These are phyloP conservation scores for Chymomyza fuscimana DNA, from an alignment of 2,888 invertebrate genomes.

Conservation along the genomic window DNA sequence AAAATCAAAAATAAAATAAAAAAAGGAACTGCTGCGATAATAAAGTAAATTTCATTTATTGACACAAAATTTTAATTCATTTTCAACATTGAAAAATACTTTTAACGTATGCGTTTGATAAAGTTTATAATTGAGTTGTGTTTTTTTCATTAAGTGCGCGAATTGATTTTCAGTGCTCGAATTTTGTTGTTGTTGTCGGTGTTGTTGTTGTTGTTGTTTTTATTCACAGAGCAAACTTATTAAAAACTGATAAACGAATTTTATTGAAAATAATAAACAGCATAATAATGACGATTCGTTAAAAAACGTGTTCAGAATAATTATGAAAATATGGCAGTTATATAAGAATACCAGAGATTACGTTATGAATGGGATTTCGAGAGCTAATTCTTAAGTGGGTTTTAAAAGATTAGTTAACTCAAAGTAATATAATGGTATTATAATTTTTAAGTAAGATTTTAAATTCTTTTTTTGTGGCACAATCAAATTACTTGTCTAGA, in stretches of 20 bases:
- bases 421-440: background rate
- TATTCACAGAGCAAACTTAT: constrained; percentile 56
- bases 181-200: background rate
- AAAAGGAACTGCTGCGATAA: constrained; percentile 36
- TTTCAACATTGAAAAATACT: constrained; percentile 59
- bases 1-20: background rate
- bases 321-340: background rate
- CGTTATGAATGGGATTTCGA: background rate
- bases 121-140: constrained; percentile 72
- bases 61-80: constrained; percentile 66
- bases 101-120: constrained; percentile 54
- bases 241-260: constrained; percentile 67
- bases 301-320: background rate
- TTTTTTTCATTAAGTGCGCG: constrained; percentile 71
- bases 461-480: background rate
- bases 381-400: background rate
- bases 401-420: background rate
- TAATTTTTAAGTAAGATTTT: background rate
- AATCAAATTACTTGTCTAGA: background rate
- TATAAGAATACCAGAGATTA: background rate
- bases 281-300: no score
- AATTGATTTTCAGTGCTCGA: constrained; percentile 60
- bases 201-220: background rate
- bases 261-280: constrained; percentile 14
- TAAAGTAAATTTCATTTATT: constrained; percentile 64